Base-by-base conservation (phyloP, 2,888 invertebrate genomes). In the Stenodema calcarata region DNA sequence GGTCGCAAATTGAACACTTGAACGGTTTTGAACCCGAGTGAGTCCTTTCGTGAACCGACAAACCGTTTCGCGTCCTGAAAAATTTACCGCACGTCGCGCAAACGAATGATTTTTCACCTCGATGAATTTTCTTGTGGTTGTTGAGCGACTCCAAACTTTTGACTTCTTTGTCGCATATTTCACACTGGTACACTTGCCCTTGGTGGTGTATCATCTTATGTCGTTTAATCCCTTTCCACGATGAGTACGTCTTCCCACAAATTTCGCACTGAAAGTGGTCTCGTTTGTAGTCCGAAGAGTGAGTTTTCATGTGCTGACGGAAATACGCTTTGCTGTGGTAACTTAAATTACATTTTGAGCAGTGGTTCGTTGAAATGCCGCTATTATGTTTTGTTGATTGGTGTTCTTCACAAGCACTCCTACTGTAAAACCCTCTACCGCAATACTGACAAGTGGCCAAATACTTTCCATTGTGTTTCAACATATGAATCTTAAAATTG, bases 141-240 rank as follows among this genome's bases (percentile, higher is more conserved):
- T 92, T 92, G 73, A 94, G 89, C 86, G 93, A 93, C 88, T 92
- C 93, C 41, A 91, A 91, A 83, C 91, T 93, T 0, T 92, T 91
- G 18, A 94, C 90, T 0, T 92, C 92, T 89, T 94, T 94, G 0
- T 93, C 94, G 88, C 94, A 94, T 4, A 93, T 90, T 86, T 94
- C 93, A 87, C 94, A 94, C 0, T 94, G 91, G 81, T 92, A 92
- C 44, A 91, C 91, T 76, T 91, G 91, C 73, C 91, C 91, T 27
- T 93, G 91, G 0, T 92, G 93, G 88, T 94, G 93, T 0, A 91
- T 91, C 16, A 91, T 89, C 83, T 91, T 89, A 87, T 92, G 92
- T 54, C 91, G 89, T 78, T 90, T 91, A 27, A 92, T 88, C 23
- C 91, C 91, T 16, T 90, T 91, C 41, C 91, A 90, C 73, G 90